Evolutionary conservation across 2,888 invertebrate species (phyloP).

Genomic region (Macrophya annulata): DNA sequence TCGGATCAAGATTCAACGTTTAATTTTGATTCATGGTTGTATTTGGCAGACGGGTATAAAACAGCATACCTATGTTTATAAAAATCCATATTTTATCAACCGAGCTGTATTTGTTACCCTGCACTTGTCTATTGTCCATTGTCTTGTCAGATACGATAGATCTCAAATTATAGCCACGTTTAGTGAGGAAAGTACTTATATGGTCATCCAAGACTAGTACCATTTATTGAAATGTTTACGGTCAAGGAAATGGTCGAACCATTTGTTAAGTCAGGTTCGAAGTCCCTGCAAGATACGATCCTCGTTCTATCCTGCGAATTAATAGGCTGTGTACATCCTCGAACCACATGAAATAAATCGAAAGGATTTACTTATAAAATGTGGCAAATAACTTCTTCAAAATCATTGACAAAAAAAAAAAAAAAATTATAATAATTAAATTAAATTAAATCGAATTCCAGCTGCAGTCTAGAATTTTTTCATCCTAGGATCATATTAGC

Average conservation of each 20-base stretch:
- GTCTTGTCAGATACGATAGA: constrained; percentile 49
- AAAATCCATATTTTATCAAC: background rate
- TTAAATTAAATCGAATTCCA: background rate
- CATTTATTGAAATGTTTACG: constrained; percentile 50
- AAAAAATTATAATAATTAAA: background rate
- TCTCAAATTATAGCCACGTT: constrained; percentile 24
- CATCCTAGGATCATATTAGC: background rate
- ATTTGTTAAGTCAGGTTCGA: constrained; percentile 19
- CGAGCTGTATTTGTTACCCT: background rate
- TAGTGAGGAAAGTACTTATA: constrained; percentile 46
- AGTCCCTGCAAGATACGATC: constrained; percentile 30
- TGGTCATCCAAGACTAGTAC: constrained; percentile 33
- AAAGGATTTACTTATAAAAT: background rate
- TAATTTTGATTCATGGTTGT: background rate
- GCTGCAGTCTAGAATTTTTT: background rate
- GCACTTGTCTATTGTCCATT: constrained; percentile 54
- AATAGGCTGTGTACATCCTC: constrained; percentile 6
- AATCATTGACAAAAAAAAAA: background rate
- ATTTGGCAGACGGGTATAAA: background rate
- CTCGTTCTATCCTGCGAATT: constrained; percentile 28
- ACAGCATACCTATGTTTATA: background rate
- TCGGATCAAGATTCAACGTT: constrained; percentile 26
- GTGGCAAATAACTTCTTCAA: background rate
- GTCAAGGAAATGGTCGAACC: constrained; percentile 38
- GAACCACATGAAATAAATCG: background rate